phyloP scores from a whole-genome alignment of 1,140 invertebrate genomes.

The Cataglyphis hispanica region DNA sequence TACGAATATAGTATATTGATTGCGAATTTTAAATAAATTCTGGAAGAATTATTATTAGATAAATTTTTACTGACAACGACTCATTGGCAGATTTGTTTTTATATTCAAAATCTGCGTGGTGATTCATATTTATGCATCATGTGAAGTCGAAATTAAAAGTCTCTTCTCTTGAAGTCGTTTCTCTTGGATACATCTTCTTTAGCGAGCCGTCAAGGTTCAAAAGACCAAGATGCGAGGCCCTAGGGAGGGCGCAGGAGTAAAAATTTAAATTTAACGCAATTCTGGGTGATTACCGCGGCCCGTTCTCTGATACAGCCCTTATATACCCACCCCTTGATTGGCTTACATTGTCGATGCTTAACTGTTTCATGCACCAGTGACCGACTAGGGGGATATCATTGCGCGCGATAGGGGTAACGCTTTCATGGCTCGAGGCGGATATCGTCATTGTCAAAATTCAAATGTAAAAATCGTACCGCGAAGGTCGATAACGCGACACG shows the following conservation, averaged over 20 bases:
- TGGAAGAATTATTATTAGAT: neutral
- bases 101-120: neutral
- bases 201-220: conserved; percentile 59
- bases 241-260: conserved; percentile 73
- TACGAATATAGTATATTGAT: neutral
- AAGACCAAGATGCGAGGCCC: conserved; percentile 69
- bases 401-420: conserved; percentile 85
- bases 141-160: neutral
- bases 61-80: neutral
- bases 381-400: conserved; percentile 84
- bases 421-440: conserved; percentile 77
- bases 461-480: conserved; percentile 70
- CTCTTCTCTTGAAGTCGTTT: neutral
- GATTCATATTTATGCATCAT: neutral
- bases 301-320: conserved; percentile 77
- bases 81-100: neutral
- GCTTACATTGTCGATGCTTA: conserved; percentile 87
- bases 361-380: conserved; percentile 87
- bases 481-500: conserved; percentile 23
- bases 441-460: conserved; percentile 75
- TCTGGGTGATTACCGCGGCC: conserved; percentile 83
- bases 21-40: neutral
- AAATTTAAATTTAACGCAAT: conserved; percentile 86
- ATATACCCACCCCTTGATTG: conserved; percentile 83
- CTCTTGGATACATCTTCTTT: conserved; percentile 48